Evolutionary conservation across 2,797 vertebrate species (phyloP).

Genomic region (Xiphophorus birchmanni): DNA sequence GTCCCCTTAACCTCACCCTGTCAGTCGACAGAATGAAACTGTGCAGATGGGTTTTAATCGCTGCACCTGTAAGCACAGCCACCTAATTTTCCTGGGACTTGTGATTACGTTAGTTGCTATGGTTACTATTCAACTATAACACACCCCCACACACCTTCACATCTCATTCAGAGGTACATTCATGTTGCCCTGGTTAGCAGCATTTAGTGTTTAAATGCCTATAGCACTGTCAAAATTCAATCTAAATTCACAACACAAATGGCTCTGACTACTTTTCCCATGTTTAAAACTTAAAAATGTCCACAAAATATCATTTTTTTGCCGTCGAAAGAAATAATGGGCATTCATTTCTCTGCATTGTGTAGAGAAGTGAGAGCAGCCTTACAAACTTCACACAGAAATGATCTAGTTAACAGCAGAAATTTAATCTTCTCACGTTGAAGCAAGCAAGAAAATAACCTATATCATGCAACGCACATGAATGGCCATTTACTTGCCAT

Average conservation of each 20-base stretch:
- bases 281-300: background rate
- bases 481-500: background rate
- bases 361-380: background rate
- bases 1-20: background rate
- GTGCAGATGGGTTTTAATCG: slow-evolving; percentile 39
- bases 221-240: background rate
- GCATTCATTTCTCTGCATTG: background rate
- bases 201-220: background rate
- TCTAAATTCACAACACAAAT: background rate
- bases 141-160: background rate
- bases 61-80: slow-evolving; percentile 18
- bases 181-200: slow-evolving; percentile 10
- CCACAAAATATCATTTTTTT: background rate
- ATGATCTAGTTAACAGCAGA: background rate
- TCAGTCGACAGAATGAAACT: slow-evolving; percentile 10
- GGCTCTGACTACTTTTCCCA: background rate
- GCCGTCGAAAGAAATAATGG: background rate
- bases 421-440: background rate
- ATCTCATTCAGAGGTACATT: slow-evolving; percentile 27
- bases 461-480: background rate
- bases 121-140: slow-evolving; percentile 44
- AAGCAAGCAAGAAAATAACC: background rate
- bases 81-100: slow-evolving; percentile 22
- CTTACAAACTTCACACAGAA: background rate
- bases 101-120: slow-evolving; percentile 56